Conservation (phyloP, 2,797 vertebrate species). For the Melanotaenia parkinsoni region DNA sequence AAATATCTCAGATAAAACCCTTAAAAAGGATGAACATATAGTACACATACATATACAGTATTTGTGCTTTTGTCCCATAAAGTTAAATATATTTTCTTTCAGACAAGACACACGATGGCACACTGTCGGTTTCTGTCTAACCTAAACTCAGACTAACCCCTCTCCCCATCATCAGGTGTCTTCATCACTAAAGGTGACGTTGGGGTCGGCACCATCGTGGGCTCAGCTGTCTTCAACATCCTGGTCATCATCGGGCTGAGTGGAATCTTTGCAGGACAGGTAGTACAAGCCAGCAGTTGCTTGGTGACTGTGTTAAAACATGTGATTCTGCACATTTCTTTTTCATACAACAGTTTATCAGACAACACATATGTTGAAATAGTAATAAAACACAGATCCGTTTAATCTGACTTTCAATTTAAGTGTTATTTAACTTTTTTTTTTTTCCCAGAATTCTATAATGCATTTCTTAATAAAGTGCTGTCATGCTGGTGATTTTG, state of each 20-base stretch:
- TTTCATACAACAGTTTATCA: not conserved
- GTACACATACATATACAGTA: not conserved
- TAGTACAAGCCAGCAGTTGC: slow-evolving; percentile 29
- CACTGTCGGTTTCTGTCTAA: not conserved
- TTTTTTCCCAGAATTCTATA: not conserved
- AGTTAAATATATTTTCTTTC: not conserved
- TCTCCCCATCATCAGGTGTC: slow-evolving; percentile 74
- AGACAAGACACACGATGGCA: not conserved
- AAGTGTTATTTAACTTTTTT: not conserved
- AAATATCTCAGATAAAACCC: not conserved
- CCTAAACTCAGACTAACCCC: slow-evolving; percentile 11
- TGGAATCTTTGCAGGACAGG: slow-evolving; percentile 85
- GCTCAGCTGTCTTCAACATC: slow-evolving; percentile 87
- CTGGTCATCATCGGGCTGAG: slow-evolving; percentile 85
- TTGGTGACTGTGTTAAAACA: not conserved
- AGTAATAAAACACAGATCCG: not conserved
- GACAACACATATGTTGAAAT: not conserved
- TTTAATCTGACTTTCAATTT: not conserved
- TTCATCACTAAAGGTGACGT: slow-evolving; percentile 87
- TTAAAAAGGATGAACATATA: not conserved
- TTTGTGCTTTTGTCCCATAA: not conserved
- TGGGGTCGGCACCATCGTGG: slow-evolving; percentile 85
- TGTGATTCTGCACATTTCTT: too few species aligned
- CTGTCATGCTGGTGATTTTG: not conserved
- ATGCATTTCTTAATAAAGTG: not conserved